Evolutionary conservation across 1,140 invertebrate species (phyloP), one percentile per base, ranked within the genome.

Genomic region (Sesamia nonagrioides): DNA sequence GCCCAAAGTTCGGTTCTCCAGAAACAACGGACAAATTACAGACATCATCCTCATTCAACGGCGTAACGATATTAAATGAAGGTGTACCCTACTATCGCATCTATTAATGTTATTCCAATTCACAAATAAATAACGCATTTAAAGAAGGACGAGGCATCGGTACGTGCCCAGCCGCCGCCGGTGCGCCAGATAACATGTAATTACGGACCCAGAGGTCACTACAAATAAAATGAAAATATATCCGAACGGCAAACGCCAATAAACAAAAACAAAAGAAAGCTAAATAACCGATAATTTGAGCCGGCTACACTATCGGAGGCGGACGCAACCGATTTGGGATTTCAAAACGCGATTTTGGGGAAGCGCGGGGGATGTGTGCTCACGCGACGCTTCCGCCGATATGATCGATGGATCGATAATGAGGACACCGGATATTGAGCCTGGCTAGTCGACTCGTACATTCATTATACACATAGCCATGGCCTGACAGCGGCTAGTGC

Each of bases 61-160:
- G 81, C 82, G 88, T 90, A 90, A 91, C 87, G 80, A 91, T 92
- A 94, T 92, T 93, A 93, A 94, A 94, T 93, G 92, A 93, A 88
- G 89, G 92, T 90, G 88, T 90, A 90, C 86, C 88, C 86, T 66
- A 88, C 87, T 86, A 83, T 87, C 79, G 79, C 61, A 85, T 90
- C 88, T 93, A 94, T 93, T 93, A 94, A 93, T 92, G 84, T 91
- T 90, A 86, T 90, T 84, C 85, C 90, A 84, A 94, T 94, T 93
- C 87, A 92, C 86, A 91, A 93, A 94, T 94, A 94, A 95, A 95
- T 91, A 95, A 94, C 86, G 87, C 86, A 91, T 93, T 92, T 91
- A 92, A 89, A 92, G 84, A 87, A 89, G 89, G 88, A 90, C 84
- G 82, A 82, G 86, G 81, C 80, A 82, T 68, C 76, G 40, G 84